These are phyloP conservation scores for Eretmocerus hayati DNA, from an alignment of 2,888 invertebrate species.

Conservation along the genomic window DNA sequence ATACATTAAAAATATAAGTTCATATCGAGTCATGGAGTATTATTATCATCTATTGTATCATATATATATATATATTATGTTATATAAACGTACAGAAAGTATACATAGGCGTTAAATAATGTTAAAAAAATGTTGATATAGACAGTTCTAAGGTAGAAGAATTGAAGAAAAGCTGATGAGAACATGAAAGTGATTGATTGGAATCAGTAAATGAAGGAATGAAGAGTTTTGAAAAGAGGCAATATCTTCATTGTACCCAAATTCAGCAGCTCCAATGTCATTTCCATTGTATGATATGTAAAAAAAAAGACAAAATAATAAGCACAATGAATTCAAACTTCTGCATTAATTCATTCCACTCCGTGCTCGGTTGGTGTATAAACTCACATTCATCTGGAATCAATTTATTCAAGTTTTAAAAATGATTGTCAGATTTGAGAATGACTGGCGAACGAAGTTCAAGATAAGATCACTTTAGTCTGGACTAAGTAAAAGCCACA, in stretches of 20 bases:
- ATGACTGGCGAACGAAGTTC: too few relatives aligned
- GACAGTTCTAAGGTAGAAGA: slow-evolving; percentile 26
- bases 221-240: slow-evolving; percentile 6
- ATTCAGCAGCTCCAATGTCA: slow-evolving; percentile 41
- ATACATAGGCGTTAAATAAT: slow-evolving; percentile 34
- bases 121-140: slow-evolving; percentile 29
- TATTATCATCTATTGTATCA: slow-evolving; percentile 42
- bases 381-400: too few relatives aligned
- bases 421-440: too few relatives aligned
- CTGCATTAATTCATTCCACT: not conserved
- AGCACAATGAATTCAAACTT: slow-evolving; percentile 25
- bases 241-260: slow-evolving; percentile 28
- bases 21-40: slow-evolving; percentile 40
- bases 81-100: slow-evolving; percentile 38
- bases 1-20: slow-evolving; percentile 26
- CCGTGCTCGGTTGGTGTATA: too few relatives aligned
- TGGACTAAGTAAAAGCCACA: too few relatives aligned
- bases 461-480: too few relatives aligned
- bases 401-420: too few relatives aligned
- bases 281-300: slow-evolving; percentile 47
- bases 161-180: slow-evolving; percentile 16
- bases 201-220: slow-evolving; percentile 10
- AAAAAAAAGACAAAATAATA: slow-evolving; percentile 37
- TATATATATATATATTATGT: slow-evolving; percentile 40
- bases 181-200: slow-evolving; percentile 25